phyloP scores from a whole-genome alignment of 2,113 vertebrate genomes.

The Microtus montanus region DNA sequence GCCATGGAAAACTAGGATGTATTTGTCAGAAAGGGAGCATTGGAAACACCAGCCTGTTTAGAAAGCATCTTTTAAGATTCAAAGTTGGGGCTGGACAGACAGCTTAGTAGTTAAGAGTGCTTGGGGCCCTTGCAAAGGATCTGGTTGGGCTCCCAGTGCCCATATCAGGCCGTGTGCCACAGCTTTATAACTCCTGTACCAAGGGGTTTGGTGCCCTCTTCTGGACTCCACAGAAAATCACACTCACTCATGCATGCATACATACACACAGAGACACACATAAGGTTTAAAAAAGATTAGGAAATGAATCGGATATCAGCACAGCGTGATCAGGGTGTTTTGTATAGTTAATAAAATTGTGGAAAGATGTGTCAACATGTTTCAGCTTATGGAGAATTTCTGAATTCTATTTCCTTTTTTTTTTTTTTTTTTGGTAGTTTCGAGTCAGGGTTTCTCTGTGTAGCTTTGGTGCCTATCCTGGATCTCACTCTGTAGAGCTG shows the following conservation, averaged over 20 bases:
- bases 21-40: background rate
- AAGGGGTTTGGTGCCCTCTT: background rate
- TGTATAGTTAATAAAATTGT: background rate
- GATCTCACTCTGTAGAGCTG: no score
- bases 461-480: no score
- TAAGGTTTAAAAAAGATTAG: background rate
- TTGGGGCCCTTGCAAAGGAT: background rate
- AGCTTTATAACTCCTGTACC: background rate
- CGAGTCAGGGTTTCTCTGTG: no score
- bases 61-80: slow-evolving; percentile 34
- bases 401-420: background rate
- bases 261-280: background rate
- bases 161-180: background rate
- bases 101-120: background rate
- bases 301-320: background rate
- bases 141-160: background rate
- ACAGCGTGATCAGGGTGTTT: background rate
- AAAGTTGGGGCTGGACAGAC: background rate
- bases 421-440: no score
- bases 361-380: background rate
- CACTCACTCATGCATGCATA: background rate
- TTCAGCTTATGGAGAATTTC: background rate
- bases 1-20: background rate
- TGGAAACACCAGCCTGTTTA: slow-evolving; percentile 17
- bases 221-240: background rate